Evolutionary conservation across 2,888 invertebrate genomes (phyloP).

Genomic region (Noctua pronuba): DNA sequence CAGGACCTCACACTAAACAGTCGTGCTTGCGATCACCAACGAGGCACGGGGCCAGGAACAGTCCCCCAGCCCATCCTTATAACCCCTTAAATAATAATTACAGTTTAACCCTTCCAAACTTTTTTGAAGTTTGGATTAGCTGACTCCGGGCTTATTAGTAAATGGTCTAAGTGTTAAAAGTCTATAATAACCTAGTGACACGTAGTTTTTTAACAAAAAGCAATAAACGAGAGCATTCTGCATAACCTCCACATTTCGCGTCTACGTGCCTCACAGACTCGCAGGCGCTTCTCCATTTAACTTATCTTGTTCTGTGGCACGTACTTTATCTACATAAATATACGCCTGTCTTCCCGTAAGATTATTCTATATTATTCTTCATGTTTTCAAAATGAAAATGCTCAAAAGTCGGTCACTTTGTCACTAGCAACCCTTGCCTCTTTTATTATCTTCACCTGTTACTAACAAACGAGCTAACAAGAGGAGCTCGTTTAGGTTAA

Average conservation of each 20-base stretch:
- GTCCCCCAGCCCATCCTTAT: no score
- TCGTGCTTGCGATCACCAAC: no score
- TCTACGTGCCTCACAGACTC: slow-evolving; percentile 55
- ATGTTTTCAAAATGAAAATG: slow-evolving; percentile 10
- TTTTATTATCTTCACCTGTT: no score
- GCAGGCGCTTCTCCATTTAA: slow-evolving; percentile 52
- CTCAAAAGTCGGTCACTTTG: not conserved
- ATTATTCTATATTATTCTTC: slow-evolving; percentile 38
- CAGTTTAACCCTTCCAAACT: not conserved
- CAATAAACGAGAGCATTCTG: slow-evolving; percentile 34
- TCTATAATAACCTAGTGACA: not conserved
- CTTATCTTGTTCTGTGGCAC: slow-evolving; percentile 56
- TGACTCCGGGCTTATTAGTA: not conserved
- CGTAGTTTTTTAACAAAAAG: slow-evolving; percentile 11
- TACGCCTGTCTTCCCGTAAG: slow-evolving; percentile 29
- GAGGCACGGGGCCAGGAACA: no score
- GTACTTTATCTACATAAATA: slow-evolving; percentile 59
- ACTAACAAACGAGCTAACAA: no score
- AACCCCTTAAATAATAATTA: not conserved
- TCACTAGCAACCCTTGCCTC: not conserved
- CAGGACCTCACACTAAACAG: no score
- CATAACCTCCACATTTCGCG: slow-evolving; percentile 46
- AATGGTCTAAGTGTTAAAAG: not conserved
- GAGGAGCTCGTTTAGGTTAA: no score
- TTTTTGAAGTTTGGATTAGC: not conserved